A percentile compares a stretch with the other conserved stretches of the same genome.
Evolutionary conservation across 2,113 vertebrate genomes (phyloP).

Genomic region (Otocyon megalotis): DNA sequence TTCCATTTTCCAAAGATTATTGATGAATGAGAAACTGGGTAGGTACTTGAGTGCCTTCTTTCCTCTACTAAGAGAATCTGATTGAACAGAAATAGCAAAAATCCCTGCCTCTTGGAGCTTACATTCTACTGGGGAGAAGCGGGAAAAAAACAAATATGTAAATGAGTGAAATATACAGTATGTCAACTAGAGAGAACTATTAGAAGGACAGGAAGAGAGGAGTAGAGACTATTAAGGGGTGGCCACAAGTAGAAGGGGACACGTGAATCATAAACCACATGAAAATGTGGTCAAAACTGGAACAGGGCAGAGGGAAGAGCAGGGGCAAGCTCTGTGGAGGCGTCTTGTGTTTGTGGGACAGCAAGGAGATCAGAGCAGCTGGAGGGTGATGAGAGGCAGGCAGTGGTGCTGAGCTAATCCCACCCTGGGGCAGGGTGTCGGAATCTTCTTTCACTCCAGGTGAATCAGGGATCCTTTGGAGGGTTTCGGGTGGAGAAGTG

Average conservation of each 20-base stretch:
- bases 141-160: neutral
- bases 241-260: neutral
- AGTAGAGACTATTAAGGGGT: neutral
- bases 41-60: neutral
- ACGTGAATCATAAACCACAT: neutral
- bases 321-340: neutral
- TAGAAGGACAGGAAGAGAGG: neutral
- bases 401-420: neutral
- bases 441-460: neutral
- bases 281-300: neutral
- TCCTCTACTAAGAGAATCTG: neutral
- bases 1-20: neutral
- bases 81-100: neutral
- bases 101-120: neutral
- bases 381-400: neutral
- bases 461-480: neutral
- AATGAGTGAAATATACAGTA: neutral
- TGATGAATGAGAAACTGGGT: neutral
- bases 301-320: accelerated
- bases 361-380: neutral
- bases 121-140: neutral
- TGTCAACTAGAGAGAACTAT: no score
- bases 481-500: neutral
- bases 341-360: neutral
- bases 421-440: no score